Evolutionary conservation across 1,140 invertebrate genomes (phyloP), one percentile per base, ranked within the genome.

Genomic region (Drosophila ironensis): DNA sequence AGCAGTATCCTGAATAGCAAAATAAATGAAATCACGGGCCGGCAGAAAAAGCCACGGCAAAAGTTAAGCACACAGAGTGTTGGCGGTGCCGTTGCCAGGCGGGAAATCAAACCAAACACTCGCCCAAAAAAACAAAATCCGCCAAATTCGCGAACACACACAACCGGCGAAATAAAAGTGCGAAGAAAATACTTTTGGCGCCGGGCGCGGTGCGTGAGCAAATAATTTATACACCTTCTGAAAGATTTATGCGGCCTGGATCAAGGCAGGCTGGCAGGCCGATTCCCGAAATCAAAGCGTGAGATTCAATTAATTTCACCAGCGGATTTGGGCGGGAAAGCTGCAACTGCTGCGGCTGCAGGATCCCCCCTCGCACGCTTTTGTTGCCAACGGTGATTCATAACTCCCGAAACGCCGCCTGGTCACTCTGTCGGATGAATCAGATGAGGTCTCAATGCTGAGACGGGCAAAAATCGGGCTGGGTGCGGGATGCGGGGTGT

Each of bases 301-400:
- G 75, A 86, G 80, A 86, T 86, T 86, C 71, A 86, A 87, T 86
- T 86, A 86, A 80, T 75, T 71, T 87, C 75, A 87, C 71, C 74
- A 74, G 57, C 2, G 25, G 35, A 47, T 25, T 20, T 45, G 7
- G 12, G 6, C 12, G 27, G 25, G 2, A 41, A 45, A 46, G 12
- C 24, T 17, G 24, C 44, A 25, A 20, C n/a, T 22, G 53, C 6
- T 14, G 33, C 14, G 20, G 11, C 20, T 63, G 22, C 56, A 30
- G 59, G 41, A 45, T 37, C 27, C 47, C 2, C 12, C 12, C 27
- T 35, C n/a, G 6, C n/a, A 7, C 27, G 28, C 22, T 9, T 19
- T 27, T 27, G 25, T 27, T 27, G 7, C 25, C 25, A 27, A 27
- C 11, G 47, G 51, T 84, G 80, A 84, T 48, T 78, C 73, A 82